These are phyloP conservation scores for Scaeva pyrastri DNA, from an alignment of 2,888 invertebrate genomes.

Conservation along the genomic window DNA sequence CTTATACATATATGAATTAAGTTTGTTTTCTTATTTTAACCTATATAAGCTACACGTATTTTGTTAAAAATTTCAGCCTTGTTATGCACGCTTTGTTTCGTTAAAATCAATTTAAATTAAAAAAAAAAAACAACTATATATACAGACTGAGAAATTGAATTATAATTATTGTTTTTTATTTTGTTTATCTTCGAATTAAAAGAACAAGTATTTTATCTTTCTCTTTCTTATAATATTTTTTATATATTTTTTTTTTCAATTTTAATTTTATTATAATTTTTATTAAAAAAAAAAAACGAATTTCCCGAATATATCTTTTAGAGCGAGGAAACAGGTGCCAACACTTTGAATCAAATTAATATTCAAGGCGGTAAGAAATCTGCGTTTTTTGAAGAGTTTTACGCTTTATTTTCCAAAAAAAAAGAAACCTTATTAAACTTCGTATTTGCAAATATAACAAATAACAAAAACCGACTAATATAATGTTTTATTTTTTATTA, in stretches of 20 bases:
- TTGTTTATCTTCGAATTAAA: slow-evolving; percentile 43
- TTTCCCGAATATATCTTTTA: slow-evolving; percentile 83
- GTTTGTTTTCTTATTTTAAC: slow-evolving; percentile 42
- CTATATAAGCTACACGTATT: slow-evolving; percentile 70
- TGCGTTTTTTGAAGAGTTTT: slow-evolving; percentile 81
- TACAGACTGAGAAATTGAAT: slow-evolving; percentile 40
- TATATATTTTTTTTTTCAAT: slow-evolving; percentile 20
- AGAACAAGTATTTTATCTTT: slow-evolving; percentile 21
- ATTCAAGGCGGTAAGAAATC: slow-evolving; percentile 96
- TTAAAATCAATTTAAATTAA: slow-evolving; percentile 29
- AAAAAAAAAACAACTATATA: slow-evolving; percentile 25
- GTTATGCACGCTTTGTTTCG: slow-evolving; percentile 75
- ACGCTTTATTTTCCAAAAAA: slow-evolving; percentile 57
- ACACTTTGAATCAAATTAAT: slow-evolving; percentile 94
- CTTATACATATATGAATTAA: slow-evolving; percentile 6
- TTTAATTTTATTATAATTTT: slow-evolving; percentile 57
- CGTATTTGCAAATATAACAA: slow-evolving; percentile 51
- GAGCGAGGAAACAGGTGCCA: slow-evolving; percentile 96
- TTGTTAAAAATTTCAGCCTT: slow-evolving; percentile 67
- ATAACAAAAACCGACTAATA: slow-evolving; percentile 56
- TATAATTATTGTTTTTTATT: slow-evolving; percentile 13
- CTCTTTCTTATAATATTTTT: slow-evolving; percentile 47
- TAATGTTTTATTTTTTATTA: slow-evolving; percentile 5
- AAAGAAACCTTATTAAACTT: slow-evolving; percentile 81
- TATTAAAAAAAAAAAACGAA: slow-evolving; percentile 56